Conservation (phyloP, 2,888 invertebrate species). For the Mechanitis mazaeus region DNA sequence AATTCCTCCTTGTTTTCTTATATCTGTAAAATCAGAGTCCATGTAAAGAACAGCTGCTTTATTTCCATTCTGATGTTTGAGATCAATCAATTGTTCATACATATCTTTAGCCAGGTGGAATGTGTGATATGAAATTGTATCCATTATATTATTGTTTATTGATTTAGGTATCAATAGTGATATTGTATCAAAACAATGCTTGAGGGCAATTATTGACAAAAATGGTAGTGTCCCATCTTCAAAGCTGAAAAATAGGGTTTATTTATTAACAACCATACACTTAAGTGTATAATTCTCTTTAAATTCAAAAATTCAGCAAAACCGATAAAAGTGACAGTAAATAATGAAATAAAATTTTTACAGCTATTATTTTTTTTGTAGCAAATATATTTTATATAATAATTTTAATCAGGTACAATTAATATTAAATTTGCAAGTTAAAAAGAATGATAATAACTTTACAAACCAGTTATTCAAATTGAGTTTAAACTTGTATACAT, state of each 20-base stretch:
- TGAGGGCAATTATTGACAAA: slow-evolving; percentile 87
- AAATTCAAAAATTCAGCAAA: background rate
- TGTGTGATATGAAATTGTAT: slow-evolving; percentile 83
- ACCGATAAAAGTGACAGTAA: background rate
- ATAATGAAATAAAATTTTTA: too few species aligned
- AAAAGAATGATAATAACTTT: background rate
- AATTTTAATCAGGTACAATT: background rate
- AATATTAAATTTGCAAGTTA: background rate
- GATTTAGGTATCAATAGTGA: slow-evolving; percentile 77
- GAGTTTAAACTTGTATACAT: slow-evolving; percentile 29
- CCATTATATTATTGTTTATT: slow-evolving; percentile 69
- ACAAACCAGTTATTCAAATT: background rate
- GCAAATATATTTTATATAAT: slow-evolving; percentile 5
- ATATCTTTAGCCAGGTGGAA: slow-evolving; percentile 86
- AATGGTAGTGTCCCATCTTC: slow-evolving; percentile 97
- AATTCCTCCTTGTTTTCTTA: slow-evolving; percentile 85
- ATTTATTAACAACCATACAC: background rate
- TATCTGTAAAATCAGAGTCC: slow-evolving; percentile 81
- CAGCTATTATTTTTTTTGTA: too few species aligned
- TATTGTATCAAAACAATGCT: slow-evolving; percentile 88
- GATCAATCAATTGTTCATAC: slow-evolving; percentile 75
- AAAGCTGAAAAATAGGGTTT: slow-evolving; percentile 77
- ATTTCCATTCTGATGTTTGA: slow-evolving; percentile 84
- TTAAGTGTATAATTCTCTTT: too few species aligned
- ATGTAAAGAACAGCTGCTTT: slow-evolving; percentile 84